These are phyloP conservation scores for Hyperoplus immaculatus DNA, from an alignment of 2,797 vertebrate species.

Conservation along the genomic window DNA sequence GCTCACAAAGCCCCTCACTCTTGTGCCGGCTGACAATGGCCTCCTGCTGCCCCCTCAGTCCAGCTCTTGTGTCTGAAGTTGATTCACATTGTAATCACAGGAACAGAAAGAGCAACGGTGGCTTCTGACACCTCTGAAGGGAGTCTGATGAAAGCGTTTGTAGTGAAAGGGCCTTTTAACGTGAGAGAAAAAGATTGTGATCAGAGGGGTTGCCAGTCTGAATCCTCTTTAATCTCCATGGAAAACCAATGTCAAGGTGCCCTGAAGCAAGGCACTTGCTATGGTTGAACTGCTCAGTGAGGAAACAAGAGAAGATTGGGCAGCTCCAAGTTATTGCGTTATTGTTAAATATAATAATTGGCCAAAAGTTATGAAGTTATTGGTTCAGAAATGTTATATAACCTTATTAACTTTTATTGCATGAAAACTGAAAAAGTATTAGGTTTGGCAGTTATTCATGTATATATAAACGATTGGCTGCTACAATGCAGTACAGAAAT, in stretches of 20 bases:
- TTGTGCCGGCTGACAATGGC: constrained; percentile 12
- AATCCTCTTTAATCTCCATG: neutral
- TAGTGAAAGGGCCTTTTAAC: constrained; percentile 16
- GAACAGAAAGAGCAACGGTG: constrained; percentile 38
- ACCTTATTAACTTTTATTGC: no score
- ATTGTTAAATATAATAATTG: no score
- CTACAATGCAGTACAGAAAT: neutral
- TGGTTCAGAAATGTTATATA: no score
- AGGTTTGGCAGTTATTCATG: no score
- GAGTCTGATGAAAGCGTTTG: constrained; percentile 34
- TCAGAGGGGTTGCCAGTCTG: constrained; percentile 11
- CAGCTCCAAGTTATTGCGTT: neutral
- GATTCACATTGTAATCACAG: constrained; percentile 53
- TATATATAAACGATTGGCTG: no score
- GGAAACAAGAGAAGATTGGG: neutral
- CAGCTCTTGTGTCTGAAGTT: constrained; percentile 20
- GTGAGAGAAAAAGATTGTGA: constrained; percentile 12
- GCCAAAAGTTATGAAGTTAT: no score
- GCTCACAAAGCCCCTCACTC: constrained; percentile 23
- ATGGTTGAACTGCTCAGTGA: neutral
- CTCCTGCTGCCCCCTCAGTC: constrained; percentile 7
- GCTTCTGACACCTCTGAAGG: constrained; percentile 38
- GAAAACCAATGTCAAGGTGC: constrained; percentile 9
- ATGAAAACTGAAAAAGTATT: no score
- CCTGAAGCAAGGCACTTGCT: constrained; percentile 17